Conservation (phyloP, 1,140 invertebrate species). For the Phymorhynchus buccinoides region DNA sequence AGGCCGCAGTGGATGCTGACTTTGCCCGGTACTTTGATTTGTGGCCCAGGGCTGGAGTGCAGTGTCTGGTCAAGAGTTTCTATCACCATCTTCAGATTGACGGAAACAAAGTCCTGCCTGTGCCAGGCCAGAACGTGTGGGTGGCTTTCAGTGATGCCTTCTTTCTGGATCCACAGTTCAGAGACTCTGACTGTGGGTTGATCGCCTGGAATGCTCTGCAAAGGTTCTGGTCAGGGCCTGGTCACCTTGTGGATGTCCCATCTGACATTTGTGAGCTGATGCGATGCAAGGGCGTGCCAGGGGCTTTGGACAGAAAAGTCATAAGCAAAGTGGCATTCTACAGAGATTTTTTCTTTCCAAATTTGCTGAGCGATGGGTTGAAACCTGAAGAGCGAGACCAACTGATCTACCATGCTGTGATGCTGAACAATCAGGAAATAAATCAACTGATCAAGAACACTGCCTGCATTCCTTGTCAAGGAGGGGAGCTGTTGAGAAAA, state of each 20-base stretch:
- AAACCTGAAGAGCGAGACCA: slow-evolving; percentile 30
- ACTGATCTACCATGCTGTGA: slow-evolving; percentile 20
- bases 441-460: slow-evolving; percentile 19
- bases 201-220: slow-evolving; percentile 28
- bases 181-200: slow-evolving; percentile 17
- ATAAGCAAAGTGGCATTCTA: slow-evolving; percentile 18
- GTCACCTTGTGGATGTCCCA: slow-evolving; percentile 32
- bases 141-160: neutral
- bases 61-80: slow-evolving; percentile 11
- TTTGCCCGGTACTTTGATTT: slow-evolving; percentile 20
- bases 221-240: slow-evolving; percentile 32
- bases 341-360: slow-evolving; percentile 35
- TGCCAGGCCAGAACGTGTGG: neutral
- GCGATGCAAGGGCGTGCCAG: neutral
- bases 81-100: slow-evolving; percentile 13
- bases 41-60: slow-evolving; percentile 27
- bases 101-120: slow-evolving; percentile 14
- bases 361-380: slow-evolving; percentile 23
- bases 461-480: slow-evolving; percentile 31
- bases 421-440: slow-evolving; percentile 14
- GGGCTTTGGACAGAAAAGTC: neutral
- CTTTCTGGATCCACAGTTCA: slow-evolving; percentile 29
- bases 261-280: slow-evolving; percentile 19
- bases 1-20: neutral
- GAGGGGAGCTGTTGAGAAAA: neutral